Evolutionary conservation across 2,113 vertebrate species (phyloP).

Genomic region (Entomyzon cyanotis): DNA sequence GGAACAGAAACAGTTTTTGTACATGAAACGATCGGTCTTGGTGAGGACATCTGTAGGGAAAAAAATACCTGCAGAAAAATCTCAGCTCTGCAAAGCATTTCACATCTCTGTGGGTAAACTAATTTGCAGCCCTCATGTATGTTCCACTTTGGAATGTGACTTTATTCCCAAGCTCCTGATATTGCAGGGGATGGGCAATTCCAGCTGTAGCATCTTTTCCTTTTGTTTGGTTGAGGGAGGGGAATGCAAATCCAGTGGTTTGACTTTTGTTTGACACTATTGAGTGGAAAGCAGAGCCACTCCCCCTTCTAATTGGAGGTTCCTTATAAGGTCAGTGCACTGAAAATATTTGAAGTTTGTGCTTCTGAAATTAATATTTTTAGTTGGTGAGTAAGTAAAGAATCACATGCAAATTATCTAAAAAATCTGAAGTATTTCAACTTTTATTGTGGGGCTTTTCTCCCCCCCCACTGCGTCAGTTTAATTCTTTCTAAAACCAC

Average conservation of each 20-base stretch:
- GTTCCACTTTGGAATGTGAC: neutral
- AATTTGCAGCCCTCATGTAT: neutral
- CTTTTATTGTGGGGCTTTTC: neutral
- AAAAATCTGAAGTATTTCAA: neutral
- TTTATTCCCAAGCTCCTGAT: neutral
- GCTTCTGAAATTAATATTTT: constrained; percentile 15
- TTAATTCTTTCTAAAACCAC: neutral
- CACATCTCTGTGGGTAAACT: neutral
- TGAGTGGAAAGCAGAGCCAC: neutral
- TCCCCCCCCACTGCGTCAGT: neutral
- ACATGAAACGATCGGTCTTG: neutral
- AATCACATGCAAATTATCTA: neutral
- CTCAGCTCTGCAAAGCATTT: neutral
- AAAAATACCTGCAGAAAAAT: neutral
- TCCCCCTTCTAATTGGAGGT: neutral
- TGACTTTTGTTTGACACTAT: neutral
- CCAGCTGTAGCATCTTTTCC: neutral
- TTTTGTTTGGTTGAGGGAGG: neutral
- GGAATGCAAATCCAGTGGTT: neutral
- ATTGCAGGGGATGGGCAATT: neutral
- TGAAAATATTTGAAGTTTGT: constrained; percentile 6
- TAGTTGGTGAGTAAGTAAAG: neutral
- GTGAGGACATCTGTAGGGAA: neutral
- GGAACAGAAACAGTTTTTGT: neutral
- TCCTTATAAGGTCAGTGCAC: neutral